phyloP scores from a whole-genome alignment of 2,113 vertebrate genomes.

The Dipodomys spectabilis region DNA sequence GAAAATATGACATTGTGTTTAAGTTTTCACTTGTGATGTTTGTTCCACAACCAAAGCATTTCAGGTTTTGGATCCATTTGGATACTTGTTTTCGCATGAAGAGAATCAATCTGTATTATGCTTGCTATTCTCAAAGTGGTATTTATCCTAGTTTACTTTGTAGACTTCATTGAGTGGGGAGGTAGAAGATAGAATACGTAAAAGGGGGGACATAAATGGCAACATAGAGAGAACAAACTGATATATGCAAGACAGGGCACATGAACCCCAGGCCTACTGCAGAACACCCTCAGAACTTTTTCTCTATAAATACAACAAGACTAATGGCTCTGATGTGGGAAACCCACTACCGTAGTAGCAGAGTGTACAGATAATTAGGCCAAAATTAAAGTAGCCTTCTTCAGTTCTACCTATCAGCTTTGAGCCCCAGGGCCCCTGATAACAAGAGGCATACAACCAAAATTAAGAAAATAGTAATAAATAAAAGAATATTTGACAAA shows the following conservation, averaged over 20 bases:
- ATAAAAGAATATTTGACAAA: neutral
- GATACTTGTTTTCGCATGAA: neutral
- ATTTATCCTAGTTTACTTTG: neutral
- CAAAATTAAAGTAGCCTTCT: neutral
- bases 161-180: rapidly evolving
- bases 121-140: neutral
- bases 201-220: neutral
- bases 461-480: neutral
- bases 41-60: neutral
- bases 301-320: neutral
- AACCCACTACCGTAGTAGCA: neutral
- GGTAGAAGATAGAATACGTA: rapidly evolving
- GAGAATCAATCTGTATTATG: neutral
- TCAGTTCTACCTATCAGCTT: neutral
- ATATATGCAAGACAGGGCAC: neutral
- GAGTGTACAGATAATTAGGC: neutral
- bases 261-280: rapidly evolving
- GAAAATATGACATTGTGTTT: neutral
- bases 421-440: neutral
- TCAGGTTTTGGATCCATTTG: neutral
- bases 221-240: neutral
- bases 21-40: neutral
- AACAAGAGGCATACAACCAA: neutral
- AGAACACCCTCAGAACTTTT: neutral
- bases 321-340: rapidly evolving